Evolutionary conservation across 2,888 invertebrate genomes (phyloP), one percentile per base, ranked within the genome.

Genomic region (Andrena bicolor): DNA sequence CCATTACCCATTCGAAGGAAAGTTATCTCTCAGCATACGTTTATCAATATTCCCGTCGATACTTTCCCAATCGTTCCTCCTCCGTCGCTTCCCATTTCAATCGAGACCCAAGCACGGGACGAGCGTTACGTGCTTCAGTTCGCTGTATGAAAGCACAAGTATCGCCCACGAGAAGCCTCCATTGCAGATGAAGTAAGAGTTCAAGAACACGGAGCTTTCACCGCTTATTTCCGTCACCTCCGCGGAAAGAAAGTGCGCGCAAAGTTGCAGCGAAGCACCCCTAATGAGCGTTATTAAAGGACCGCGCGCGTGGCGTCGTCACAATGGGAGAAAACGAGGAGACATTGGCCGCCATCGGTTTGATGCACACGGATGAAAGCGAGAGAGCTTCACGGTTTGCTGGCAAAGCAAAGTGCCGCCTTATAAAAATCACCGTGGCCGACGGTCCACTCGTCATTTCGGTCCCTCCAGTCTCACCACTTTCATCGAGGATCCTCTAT

Each of bases 161-260:
- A 4, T 35, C 7, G 0, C n/a, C 32, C n/a, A 4, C 35, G 1
- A 5, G 2, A 28, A 26, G 41, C 61, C 13, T 8, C n/a, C 20
- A 6, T 48, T 49, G 20, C 20, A 48, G n/a, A 58, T 35, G 5
- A 56, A 80, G 90, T 90, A 88, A 88, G 87, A 91, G 90, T 90
- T 83, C 56, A 30, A 41, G 69, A 72, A 66, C 61, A 69, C 70
- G 61, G 70, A 71, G 71, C 91, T 92, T 92, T 92, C 92, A 89
- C 92, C 90, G 80, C 80, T 92, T 92, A 91, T 91, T 91, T 90
- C 90, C 90, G 90, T 91, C 90, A 89, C 86, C 85, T 73, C 56
- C 68, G 65, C 60, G 74, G 78, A 70, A 85, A 78, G 84, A 87
- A 90, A 89, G 90, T 87, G 49, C 65, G 23, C 41, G 75, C 32